Base-by-base conservation (phyloP, 2,113 vertebrate species). In the Ivindomyrus marchei region DNA sequence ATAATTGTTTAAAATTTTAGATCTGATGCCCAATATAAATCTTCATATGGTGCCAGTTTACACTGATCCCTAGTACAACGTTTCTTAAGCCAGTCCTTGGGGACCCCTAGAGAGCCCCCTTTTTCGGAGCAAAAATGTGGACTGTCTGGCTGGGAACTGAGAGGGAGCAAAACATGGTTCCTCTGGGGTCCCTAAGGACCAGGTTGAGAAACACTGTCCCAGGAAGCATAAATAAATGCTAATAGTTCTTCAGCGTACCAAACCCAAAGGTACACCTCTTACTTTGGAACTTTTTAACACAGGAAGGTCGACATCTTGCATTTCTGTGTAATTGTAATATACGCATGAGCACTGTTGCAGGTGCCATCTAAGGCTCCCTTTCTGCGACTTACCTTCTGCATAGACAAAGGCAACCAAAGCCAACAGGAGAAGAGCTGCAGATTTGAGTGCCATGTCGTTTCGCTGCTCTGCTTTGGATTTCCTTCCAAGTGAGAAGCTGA, bases 361-460 rank as follows among this genome's bases (percentile, higher is more conserved):
- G 1, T 19, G 5, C 9, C 85, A 31, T 46, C 85, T 39, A 6
- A n/a, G 27, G 85, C 7, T 42, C 0, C 17, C 31, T 19, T 45
- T 62, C 42, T 56, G 39, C 21, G 8, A 80, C 92, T 92, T 90
- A 95, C 94, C 94, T 91, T 91, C 1, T 31, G 90, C 83, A 3
- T 92, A 77, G 0, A 46, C 42, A 0, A 89, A 1, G 80, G 92
- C 93, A 91, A 94, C 3, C 88, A 93, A 11, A 0, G 85, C 91
- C 89, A 94, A 89, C 88, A 95, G 21, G 84, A 94, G 74, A 77
- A 94, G 89, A 83, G 90, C 86, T 89, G 92, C 86, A 53, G 77
- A 66, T 85, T 56, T 88, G 80, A 93, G 88, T 15, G 92, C 90
- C 94, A 95, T 94, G 83, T 21, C 84, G 50, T 46, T 58, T n/a